Evolutionary conservation across 2,888 invertebrate species (phyloP).

Genomic region (Cephus spinipes): DNA sequence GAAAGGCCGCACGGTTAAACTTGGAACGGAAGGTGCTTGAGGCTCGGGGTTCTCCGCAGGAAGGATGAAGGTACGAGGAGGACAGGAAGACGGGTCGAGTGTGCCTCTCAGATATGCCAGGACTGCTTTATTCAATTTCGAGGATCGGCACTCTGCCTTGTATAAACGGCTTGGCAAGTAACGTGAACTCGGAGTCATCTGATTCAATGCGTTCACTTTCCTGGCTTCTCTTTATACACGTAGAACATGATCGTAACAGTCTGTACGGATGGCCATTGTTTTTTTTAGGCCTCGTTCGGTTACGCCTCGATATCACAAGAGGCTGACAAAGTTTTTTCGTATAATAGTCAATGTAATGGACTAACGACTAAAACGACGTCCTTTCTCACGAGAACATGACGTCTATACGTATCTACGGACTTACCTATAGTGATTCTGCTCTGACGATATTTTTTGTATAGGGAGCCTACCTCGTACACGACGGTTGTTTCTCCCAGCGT

Average conservation of each 20-base stretch:
- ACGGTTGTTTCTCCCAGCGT: not conserved
- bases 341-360: not conserved
- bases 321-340: not conserved
- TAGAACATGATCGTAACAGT: not conserved
- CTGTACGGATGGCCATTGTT: not conserved
- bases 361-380: not conserved
- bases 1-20: not conserved
- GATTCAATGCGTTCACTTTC: not conserved
- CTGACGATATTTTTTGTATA: not conserved
- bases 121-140: not conserved
- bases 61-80: not conserved
- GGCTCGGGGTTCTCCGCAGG: not conserved
- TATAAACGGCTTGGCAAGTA: not conserved
- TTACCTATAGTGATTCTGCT: no score
- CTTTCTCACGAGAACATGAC: no score
- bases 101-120: not conserved
- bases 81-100: not conserved
- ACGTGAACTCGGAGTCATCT: not conserved
- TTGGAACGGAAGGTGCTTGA: not conserved
- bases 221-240: not conserved
- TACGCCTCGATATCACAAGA: not conserved
- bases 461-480: not conserved
- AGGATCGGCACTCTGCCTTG: not conserved
- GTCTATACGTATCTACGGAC: no score
- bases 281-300: not conserved